A percentile compares a stretch with the other conserved stretches of the same genome.
phyloP scores from a whole-genome alignment of 2,888 invertebrate genomes.

The Miltochrista miniata region DNA sequence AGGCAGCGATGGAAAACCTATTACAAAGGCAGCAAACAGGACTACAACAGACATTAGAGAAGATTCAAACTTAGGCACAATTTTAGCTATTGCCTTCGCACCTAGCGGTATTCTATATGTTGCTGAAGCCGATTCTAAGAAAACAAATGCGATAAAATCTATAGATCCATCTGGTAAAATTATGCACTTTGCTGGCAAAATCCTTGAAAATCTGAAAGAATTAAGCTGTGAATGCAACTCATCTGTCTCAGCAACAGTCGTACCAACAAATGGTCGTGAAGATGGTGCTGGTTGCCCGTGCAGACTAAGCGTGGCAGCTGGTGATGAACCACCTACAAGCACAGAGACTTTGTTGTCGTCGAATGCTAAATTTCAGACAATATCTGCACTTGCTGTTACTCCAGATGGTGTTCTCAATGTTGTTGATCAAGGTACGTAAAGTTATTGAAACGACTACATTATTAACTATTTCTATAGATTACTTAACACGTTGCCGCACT shows the following conservation, averaged over 20 bases:
- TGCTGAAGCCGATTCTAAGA: constrained; percentile 95
- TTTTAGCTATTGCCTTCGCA: constrained; percentile 94
- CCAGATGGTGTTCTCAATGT: constrained; percentile 98
- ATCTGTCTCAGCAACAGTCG: constrained; percentile 80
- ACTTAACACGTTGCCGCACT: too few species aligned
- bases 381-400: constrained; percentile 95
- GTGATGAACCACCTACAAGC: constrained; percentile 88
- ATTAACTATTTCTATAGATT: too few species aligned
- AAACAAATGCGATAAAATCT: constrained; percentile 91
- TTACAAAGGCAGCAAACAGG: constrained; percentile 64
- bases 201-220: constrained; percentile 85
- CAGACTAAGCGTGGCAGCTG: constrained; percentile 79
- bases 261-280: constrained; percentile 64
- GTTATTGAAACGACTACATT: background rate
- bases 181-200: constrained; percentile 95
- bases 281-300: constrained; percentile 78
- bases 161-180: constrained; percentile 96
- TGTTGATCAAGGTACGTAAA: constrained; percentile 92
- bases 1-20: constrained; percentile 77
- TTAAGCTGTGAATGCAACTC: constrained; percentile 84
- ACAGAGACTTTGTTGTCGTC: constrained; percentile 94
- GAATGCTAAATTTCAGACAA: constrained; percentile 94
- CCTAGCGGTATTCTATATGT: constrained; percentile 96
- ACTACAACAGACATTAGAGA: constrained; percentile 83
- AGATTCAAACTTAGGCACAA: constrained; percentile 91